Evolutionary conservation across 1,140 invertebrate species (phyloP).

Genomic region (Drosophila novamexicana): DNA sequence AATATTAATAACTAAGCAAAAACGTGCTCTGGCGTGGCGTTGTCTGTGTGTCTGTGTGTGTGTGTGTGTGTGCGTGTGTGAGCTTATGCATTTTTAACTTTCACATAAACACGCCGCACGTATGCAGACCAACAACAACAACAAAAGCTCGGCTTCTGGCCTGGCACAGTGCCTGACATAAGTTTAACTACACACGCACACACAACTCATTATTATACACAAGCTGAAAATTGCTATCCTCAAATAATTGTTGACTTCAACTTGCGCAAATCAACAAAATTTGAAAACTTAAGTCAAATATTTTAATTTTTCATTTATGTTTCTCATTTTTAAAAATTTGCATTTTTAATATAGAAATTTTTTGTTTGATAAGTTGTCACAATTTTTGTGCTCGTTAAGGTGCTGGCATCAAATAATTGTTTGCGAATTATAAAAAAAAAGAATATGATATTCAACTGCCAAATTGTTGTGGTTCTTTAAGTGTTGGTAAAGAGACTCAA

Average conservation of each 20-base stretch:
- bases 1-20: conserved; percentile 74
- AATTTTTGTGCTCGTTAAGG: too few species aligned
- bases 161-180: conserved; percentile 20
- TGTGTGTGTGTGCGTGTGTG: conserved; percentile 32
- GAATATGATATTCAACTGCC: too few species aligned
- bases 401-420: too few species aligned
- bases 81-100: conserved; percentile 75
- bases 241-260: conserved; percentile 2
- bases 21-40: conserved; percentile 34
- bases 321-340: neutral
- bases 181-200: conserved; percentile 23
- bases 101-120: conserved; percentile 51
- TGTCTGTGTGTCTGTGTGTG: conserved; percentile 10
- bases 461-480: too few species aligned
- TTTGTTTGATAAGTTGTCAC: too few species aligned
- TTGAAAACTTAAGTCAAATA: neutral
- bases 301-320: neutral
- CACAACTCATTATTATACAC: conserved; percentile 2
- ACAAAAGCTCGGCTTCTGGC: neutral
- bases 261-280: neutral
- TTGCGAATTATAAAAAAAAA: neutral
- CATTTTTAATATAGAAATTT: neutral
- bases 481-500: too few species aligned
- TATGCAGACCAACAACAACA: conserved; percentile 21
- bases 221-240: conserved; percentile 3